Base-by-base conservation (phyloP, 2,113 vertebrate species). In the Azemiops feae region DNA sequence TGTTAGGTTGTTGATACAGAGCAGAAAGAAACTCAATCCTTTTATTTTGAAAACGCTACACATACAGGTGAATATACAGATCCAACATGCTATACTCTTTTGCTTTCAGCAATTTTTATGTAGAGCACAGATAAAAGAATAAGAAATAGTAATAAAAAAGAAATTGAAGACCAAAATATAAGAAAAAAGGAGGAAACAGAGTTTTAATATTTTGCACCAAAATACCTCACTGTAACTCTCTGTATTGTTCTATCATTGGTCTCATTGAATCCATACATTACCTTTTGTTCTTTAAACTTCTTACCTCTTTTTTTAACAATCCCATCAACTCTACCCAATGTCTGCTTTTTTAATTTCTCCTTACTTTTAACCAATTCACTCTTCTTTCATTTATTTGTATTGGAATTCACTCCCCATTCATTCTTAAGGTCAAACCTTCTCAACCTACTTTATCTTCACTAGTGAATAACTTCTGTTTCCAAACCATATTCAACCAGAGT, bases 1-100 rank as follows among this genome's bases (percentile, higher is more conserved):
- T 87, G 27, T 87, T 93, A 92, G n/a, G 60, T 7, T 55, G 74
- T 0, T 0, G 5, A 14, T 25, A 88, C 2, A 57, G n/a, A 58
- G 57, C 53, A 25, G 30, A 81, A 54, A 93, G 22, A 85, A 30
- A 47, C 6, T 6, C 93, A 25, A 93, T n/a, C 64, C 20, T 87
- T 91, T 57, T 89, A 86, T 94, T 23, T 58, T 91, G 87, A 69
- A 52, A 93, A 53, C 43, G 34, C 34, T 14, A 74, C n/a, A 34
- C 5, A 34, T 74, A 74, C 12, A 39, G 16, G 64, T 74, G 14
- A 34, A 81, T 81, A 81, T 81, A 81, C 34, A 81, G 1, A 81
- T 20, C 69, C n/a, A 74, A 20, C 14, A 39, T 74, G 16, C n/a
- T 81, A 16, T 39, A 81, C 16, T 81, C 69, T 81, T 81, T 81